phyloP scores from a whole-genome alignment of 2,888 invertebrate species.

The Dexiosoma caninum region DNA sequence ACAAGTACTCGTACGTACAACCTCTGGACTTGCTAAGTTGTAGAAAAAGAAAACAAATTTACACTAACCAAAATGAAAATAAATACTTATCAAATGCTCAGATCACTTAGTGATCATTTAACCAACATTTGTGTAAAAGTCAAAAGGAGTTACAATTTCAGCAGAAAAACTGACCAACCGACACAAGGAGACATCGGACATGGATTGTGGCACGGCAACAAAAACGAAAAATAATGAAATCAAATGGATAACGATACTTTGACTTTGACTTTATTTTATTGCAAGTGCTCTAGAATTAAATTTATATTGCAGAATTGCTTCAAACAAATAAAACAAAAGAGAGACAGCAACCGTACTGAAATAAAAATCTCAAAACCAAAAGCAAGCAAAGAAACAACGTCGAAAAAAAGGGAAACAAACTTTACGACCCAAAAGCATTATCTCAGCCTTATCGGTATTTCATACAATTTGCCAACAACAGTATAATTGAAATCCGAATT shows the following conservation, averaged over 20 bases:
- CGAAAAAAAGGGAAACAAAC: constrained; percentile 55
- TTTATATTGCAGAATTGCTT: constrained; percentile 51
- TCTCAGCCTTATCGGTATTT: constrained; percentile 64
- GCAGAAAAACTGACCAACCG: constrained; percentile 50
- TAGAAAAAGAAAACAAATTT: constrained; percentile 16
- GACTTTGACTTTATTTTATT: constrained; percentile 63
- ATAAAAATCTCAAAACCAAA: constrained; percentile 4
- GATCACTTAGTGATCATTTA: constrained; percentile 64
- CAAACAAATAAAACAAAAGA: constrained; percentile 13
- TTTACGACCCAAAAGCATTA: constrained; percentile 62
- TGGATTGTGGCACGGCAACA: constrained; percentile 15
- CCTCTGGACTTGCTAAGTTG: background rate
- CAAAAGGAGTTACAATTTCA: constrained; percentile 62
- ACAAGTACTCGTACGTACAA: background rate
- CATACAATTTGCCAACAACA: constrained; percentile 62
- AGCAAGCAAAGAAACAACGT: background rate
- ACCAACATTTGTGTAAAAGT: constrained; percentile 63
- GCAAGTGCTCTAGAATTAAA: constrained; percentile 63
- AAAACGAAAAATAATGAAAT: constrained; percentile 20
- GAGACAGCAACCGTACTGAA: background rate
- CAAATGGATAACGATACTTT: constrained; percentile 62
- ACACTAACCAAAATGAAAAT: constrained; percentile 6
- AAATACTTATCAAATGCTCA: constrained; percentile 62
- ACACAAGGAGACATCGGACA: constrained; percentile 38
- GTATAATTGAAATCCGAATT: constrained; percentile 60